Conservation (phyloP, 2,113 vertebrate genomes). For the Aramus guarauna region DNA sequence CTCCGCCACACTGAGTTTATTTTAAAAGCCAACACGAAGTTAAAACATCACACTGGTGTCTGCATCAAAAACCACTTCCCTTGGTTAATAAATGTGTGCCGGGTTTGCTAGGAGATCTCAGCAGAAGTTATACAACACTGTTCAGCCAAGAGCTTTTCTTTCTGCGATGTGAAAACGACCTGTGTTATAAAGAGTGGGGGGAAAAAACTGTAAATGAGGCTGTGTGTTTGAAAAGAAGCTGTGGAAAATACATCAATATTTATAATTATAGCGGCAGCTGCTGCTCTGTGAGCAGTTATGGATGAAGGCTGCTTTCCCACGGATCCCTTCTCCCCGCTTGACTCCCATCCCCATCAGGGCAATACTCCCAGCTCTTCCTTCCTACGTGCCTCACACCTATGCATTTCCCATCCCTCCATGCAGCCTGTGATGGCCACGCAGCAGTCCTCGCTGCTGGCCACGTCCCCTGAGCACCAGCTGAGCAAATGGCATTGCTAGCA, state of each 20-base stretch:
- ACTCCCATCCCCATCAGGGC: fast-evolving
- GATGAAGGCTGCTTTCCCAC: not conserved
- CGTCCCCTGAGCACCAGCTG: not conserved
- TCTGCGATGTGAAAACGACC: not conserved
- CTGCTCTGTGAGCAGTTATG: not conserved
- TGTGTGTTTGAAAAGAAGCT: slow-evolving; percentile 12
- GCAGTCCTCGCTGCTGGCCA: not conserved
- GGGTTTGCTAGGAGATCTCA: slow-evolving; percentile 6
- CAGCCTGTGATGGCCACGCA: not conserved
- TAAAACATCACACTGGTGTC: not conserved
- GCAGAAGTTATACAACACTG: not conserved
- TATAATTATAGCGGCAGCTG: not conserved
- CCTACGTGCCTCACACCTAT: not conserved
- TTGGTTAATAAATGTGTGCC: not conserved
- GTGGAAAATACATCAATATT: slow-evolving; percentile 20
- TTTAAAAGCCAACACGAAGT: not conserved
- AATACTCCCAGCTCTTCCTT: not conserved
- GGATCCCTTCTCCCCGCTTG: not conserved
- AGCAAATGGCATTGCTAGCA: not conserved
- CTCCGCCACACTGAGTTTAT: not conserved
- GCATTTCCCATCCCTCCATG: not conserved
- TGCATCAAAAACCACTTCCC: not conserved
- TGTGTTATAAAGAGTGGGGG: not conserved
- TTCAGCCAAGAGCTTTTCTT: not conserved
- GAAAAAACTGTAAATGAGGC: not conserved